Evolutionary conservation across 2,113 vertebrate genomes (phyloP).

Genomic region (Cyanistes caeruleus): DNA sequence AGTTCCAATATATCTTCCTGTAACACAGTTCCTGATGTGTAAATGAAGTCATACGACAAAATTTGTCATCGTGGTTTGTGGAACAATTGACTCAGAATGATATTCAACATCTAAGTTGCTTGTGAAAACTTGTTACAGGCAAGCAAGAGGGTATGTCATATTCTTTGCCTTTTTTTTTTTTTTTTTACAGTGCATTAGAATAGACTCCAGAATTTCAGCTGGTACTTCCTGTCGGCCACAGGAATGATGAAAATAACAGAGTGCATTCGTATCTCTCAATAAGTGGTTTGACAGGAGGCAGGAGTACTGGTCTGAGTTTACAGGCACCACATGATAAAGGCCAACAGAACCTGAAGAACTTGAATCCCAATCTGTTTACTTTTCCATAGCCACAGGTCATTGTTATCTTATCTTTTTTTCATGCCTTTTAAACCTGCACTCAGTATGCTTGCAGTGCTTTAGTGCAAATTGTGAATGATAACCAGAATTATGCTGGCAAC

Average conservation of each 20-base stretch:
- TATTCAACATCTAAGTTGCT: neutral
- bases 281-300: neutral
- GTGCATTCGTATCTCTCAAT: neutral
- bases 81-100: neutral
- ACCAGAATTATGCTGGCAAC: neutral
- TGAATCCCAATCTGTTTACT: neutral
- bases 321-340: neutral
- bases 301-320: neutral
- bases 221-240: neutral
- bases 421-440: neutral
- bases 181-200: neutral
- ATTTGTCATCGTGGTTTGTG: neutral
- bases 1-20: neutral
- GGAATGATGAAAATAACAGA: neutral
- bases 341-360: neutral
- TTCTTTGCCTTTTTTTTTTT: neutral
- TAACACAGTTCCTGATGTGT: neutral
- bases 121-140: neutral
- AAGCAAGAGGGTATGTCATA: neutral
- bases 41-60: neutral
- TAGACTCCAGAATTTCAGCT: neutral
- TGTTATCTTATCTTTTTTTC: neutral
- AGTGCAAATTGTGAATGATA: neutral
- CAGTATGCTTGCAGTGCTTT: neutral
- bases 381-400: neutral